These are phyloP conservation scores for Lepisosteus oculatus DNA, from an alignment of 2,113 vertebrate species.

Conservation along the genomic window DNA sequence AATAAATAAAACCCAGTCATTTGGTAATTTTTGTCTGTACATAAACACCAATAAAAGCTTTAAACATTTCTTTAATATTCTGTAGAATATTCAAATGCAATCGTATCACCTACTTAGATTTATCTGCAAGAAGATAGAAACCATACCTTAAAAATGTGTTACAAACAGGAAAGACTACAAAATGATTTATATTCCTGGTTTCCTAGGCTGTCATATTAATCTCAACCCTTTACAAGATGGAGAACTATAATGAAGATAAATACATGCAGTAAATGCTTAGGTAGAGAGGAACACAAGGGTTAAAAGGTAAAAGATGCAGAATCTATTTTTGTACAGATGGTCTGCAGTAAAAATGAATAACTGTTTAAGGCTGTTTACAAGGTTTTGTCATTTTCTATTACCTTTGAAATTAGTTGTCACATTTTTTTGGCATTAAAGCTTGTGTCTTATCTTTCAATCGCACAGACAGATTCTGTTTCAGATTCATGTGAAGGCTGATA, in stretches of 20 bases:
- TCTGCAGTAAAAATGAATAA: conserved; percentile 4
- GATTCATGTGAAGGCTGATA: conserved; percentile 1
- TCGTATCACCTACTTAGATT: not conserved
- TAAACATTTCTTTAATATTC: not conserved
- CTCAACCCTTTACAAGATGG: not conserved
- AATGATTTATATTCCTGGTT: not conserved
- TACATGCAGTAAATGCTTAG: conserved; percentile 2
- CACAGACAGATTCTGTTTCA: conserved; percentile 7
- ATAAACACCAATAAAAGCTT: too few relatives aligned
- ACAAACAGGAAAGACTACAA: not conserved
- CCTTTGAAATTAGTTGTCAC: conserved; percentile 3
- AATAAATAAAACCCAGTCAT: too few relatives aligned
- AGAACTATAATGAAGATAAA: conserved; percentile 1
- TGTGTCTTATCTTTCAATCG: conserved; percentile 8
- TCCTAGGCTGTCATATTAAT: conserved; percentile 1
- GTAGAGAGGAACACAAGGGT: not conserved
- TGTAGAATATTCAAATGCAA: not conserved
- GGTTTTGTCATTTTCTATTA: conserved; percentile 13
- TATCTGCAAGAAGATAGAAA: not conserved
- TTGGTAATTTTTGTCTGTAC: too few relatives aligned
- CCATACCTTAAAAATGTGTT: not conserved
- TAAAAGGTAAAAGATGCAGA: not conserved
- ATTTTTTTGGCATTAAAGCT: not conserved
- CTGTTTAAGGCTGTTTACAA: conserved; percentile 1
- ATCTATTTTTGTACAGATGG: conserved; percentile 2